These are phyloP conservation scores for Bombus consobrinus DNA, from an alignment of 1,140 invertebrate genomes.

Conservation along the genomic window DNA sequence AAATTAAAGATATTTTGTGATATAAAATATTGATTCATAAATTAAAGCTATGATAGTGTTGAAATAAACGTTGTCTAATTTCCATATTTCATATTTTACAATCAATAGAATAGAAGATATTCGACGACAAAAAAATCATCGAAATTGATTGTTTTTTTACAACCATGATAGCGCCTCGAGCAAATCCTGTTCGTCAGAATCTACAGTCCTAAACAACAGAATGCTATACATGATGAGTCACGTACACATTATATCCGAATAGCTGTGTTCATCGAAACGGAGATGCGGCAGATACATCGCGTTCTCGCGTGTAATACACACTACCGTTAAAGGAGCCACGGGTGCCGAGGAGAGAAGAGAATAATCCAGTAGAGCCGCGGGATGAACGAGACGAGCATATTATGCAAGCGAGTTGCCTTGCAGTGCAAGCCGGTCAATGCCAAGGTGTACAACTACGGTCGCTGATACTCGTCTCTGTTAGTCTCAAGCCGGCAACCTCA, in stretches of 20 bases:
- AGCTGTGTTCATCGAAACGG: background rate
- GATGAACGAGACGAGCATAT: constrained; percentile 81
- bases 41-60: too few relatives aligned
- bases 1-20: too few relatives aligned
- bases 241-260: background rate
- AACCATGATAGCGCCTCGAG: too few relatives aligned
- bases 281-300: background rate
- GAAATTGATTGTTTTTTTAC: background rate
- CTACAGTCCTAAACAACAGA: background rate
- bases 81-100: too few relatives aligned
- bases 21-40: too few relatives aligned
- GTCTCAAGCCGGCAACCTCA: constrained; percentile 30
- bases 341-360: background rate
- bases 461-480: constrained; percentile 61
- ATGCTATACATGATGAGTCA: background rate
- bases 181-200: constrained; percentile 8
- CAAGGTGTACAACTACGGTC: constrained; percentile 77
- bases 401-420: constrained; percentile 77
- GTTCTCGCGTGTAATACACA: background rate
- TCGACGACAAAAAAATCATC: background rate
- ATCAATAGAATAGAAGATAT: background rate
- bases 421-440: constrained; percentile 81
- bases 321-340: constrained; percentile 31
- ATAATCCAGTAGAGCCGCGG: constrained; percentile 63
- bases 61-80: background rate